Conservation (phyloP, 2,113 vertebrate species). For the Paramisgurnus dabryanus region DNA sequence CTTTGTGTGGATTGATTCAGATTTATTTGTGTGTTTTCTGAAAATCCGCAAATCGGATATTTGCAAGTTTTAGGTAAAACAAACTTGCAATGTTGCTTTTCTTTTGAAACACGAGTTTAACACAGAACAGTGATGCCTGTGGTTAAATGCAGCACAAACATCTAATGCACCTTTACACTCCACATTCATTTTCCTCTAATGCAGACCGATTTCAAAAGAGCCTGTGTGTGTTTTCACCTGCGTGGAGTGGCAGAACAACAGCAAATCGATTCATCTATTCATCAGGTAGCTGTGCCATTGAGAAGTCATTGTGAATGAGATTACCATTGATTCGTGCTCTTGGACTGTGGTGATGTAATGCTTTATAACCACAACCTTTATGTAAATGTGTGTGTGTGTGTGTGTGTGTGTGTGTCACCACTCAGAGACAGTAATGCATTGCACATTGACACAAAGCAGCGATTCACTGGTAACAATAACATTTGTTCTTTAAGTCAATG, state of each 20-base stretch:
- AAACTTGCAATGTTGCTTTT: too few species aligned
- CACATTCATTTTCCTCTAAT: constrained; percentile 1
- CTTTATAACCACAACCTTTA: constrained; percentile 37
- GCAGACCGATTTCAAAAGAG: constrained; percentile 10
- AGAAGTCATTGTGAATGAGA: constrained; percentile 39
- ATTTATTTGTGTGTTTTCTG: too few species aligned
- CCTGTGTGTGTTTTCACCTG: neutral
- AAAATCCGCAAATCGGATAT: too few species aligned
- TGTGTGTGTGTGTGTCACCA: neutral
- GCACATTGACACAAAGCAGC: neutral
- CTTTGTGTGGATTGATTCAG: too few species aligned
- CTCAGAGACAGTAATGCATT: neutral
- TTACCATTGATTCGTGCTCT: constrained; percentile 18
- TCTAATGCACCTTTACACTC: neutral
- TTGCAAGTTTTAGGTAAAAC: too few species aligned
- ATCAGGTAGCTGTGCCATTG: constrained; percentile 32
- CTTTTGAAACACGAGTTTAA: too few species aligned
- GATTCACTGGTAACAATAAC: constrained; percentile 7
- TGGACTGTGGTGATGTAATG: neutral
- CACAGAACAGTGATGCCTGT: too few species aligned
- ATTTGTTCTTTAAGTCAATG: neutral
- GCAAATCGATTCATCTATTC: constrained; percentile 34
- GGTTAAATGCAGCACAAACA: too few species aligned
- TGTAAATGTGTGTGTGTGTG: neutral
- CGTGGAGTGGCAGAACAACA: constrained; percentile 23